Base-by-base conservation (phyloP, 2,888 invertebrate genomes). In the Chorisops tibialis region DNA sequence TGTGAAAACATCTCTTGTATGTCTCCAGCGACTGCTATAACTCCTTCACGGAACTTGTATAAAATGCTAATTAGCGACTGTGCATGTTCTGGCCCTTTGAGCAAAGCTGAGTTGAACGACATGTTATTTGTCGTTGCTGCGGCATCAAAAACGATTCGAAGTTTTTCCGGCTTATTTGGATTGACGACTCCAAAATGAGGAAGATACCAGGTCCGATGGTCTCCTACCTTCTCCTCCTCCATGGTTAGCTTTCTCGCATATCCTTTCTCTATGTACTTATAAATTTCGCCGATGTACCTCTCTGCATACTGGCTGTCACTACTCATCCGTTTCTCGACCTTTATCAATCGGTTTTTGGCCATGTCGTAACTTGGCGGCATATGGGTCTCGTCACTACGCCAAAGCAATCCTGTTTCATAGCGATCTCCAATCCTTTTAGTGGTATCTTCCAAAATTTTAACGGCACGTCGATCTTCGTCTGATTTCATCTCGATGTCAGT, bases 1-100 rank as follows among this genome's bases (percentile, higher is more conserved):
- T 70, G 73, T 3, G 69, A 62, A 49, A 73, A 74, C 73, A 75
- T 74, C 49, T 75, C 72, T 4, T 62, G 66, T 0, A 75, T 70
- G 48, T 75, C 74, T 0, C 66, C 73, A 4, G 56, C 69, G 1
- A 73, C 61, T 0, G 71, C 73, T 0, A 71, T 50, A 0, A 50
- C 38, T 1, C 62, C 35, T 58, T 68, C 65, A 7, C 73, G 58
- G 50, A 73, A 74, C 30, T 71, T 69, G 61, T 72, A 66, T 1
- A 74, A n/a, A 0, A 73, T 68, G 1, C 66, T 67, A 0, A 68
- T 30, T 4, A 74, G 41, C 1, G 70, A 65, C n/a, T 69, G 65
- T 2, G 71, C 64, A 0, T 72, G 37, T 35, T 73, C 71, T 1
- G 72, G 70, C 1, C 74, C 71, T 5, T 67, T 63, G 2, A 70